A percentile compares a stretch with the other conserved stretches of the same genome.
phyloP scores from a whole-genome alignment of 2,113 vertebrate species.

The Serinus canaria region DNA sequence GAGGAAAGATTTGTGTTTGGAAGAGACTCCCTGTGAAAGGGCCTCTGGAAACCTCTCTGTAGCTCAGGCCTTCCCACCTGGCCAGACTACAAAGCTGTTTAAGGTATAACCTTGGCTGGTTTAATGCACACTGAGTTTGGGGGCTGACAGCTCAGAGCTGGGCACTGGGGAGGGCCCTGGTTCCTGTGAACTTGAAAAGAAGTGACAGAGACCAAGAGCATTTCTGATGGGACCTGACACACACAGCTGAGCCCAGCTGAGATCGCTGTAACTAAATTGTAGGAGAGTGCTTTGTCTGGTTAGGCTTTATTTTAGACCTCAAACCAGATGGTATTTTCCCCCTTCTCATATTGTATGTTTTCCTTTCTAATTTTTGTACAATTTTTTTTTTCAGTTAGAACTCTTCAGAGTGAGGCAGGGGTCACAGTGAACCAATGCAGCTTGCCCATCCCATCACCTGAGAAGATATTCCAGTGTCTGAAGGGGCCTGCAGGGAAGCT shows the following conservation, averaged over 20 bases:
- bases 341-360: neutral
- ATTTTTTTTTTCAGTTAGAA: neutral
- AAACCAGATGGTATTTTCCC: neutral
- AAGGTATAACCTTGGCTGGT: neutral
- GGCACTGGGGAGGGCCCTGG: neutral
- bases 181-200: neutral
- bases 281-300: neutral
- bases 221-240: neutral
- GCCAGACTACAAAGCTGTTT: neutral
- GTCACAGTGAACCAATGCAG: neutral
- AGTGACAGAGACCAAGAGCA: neutral
- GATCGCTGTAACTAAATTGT: neutral
- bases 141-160: neutral
- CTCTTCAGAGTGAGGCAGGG: neutral
- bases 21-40: neutral
- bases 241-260: neutral
- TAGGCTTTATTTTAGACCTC: neutral
- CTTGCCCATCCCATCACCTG: neutral
- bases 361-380: neutral
- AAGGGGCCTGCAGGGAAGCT: too few species aligned
- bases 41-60: neutral
- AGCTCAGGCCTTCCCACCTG: neutral
- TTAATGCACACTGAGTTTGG: neutral
- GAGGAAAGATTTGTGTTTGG: neutral
- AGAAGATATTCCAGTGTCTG: neutral